Conservation (phyloP, 2,113 vertebrate genomes). For the Nothoprocta pentlandii region DNA sequence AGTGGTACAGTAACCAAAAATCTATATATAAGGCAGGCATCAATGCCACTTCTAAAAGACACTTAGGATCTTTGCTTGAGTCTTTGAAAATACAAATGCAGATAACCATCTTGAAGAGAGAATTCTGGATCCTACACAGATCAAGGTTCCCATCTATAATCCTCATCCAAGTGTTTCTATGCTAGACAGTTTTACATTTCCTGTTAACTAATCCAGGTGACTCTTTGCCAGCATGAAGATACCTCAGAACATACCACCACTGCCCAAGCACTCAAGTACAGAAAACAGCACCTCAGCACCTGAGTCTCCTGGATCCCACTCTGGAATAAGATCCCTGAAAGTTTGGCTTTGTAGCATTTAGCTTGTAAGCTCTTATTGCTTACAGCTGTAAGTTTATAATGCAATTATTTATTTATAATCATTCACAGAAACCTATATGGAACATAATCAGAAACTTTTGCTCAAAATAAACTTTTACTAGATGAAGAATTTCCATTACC, state of each 20-base stretch:
- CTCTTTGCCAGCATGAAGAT: background rate
- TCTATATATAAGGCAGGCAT: background rate
- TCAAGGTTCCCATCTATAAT: background rate
- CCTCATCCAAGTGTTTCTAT: background rate
- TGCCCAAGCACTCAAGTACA: background rate
- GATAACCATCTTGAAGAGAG: background rate
- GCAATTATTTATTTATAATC: background rate
- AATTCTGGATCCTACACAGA: background rate
- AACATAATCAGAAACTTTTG: background rate
- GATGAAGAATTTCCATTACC: background rate
- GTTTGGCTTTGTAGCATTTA: background rate
- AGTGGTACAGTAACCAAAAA: background rate
- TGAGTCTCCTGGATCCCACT: background rate
- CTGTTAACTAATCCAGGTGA: background rate
- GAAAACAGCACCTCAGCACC: background rate
- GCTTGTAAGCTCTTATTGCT: background rate
- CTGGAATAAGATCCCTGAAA: background rate
- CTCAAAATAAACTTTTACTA: background rate
- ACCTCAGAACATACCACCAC: background rate
- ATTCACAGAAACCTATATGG: background rate
- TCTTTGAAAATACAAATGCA: background rate
- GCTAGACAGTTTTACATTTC: background rate
- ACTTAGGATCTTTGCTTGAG: background rate
- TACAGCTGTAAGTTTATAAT: background rate
- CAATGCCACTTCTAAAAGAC: background rate